phyloP scores from a whole-genome alignment of 2,888 invertebrate genomes.

The Rhimphoctona megacephalus region DNA sequence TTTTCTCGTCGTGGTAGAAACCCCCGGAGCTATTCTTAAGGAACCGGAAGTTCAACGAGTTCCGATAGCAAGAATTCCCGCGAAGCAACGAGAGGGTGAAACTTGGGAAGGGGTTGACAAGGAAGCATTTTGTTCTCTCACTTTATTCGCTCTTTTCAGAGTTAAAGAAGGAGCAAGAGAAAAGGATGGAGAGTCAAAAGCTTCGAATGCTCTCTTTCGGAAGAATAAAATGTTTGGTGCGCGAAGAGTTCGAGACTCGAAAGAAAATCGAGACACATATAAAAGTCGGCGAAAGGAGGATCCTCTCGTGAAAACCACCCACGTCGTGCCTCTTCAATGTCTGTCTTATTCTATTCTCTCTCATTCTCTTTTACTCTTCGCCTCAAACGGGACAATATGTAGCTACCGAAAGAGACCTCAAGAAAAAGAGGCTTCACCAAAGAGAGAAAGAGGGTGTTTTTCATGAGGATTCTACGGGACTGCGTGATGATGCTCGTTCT shows the following conservation, averaged over 20 bases:
- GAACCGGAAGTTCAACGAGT: constrained; percentile 66
- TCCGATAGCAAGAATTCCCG: constrained; percentile 63
- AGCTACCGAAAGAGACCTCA: constrained; percentile 72
- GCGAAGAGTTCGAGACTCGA: background rate
- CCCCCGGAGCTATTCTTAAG: constrained; percentile 58
- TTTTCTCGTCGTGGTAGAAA: constrained; percentile 35
- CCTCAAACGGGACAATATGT: constrained; percentile 80
- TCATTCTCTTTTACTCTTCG: constrained; percentile 16
- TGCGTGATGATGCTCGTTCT: constrained; percentile 57
- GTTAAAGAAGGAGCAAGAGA: background rate
- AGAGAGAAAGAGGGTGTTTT: constrained; percentile 31
- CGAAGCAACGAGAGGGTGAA: constrained; percentile 22
- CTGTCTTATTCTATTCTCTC: constrained; percentile 28
- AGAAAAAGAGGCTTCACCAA: constrained; percentile 10
- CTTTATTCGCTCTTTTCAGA: constrained; percentile 11
- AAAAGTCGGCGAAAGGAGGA: constrained; percentile 37
- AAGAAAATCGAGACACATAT: constrained; percentile 52
- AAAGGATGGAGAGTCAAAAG: background rate
- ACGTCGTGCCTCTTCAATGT: constrained; percentile 50
- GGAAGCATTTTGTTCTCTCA: constrained; percentile 65
- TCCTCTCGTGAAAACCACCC: constrained; percentile 58
- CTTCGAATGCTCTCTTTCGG: constrained; percentile 49
- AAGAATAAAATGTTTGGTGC: constrained; percentile 56
- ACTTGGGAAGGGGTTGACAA: constrained; percentile 16
- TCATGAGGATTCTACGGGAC: constrained; percentile 51